These are phyloP conservation scores for Amitus sp. DNA, from an alignment of 2,888 invertebrate genomes.

Conservation along the genomic window DNA sequence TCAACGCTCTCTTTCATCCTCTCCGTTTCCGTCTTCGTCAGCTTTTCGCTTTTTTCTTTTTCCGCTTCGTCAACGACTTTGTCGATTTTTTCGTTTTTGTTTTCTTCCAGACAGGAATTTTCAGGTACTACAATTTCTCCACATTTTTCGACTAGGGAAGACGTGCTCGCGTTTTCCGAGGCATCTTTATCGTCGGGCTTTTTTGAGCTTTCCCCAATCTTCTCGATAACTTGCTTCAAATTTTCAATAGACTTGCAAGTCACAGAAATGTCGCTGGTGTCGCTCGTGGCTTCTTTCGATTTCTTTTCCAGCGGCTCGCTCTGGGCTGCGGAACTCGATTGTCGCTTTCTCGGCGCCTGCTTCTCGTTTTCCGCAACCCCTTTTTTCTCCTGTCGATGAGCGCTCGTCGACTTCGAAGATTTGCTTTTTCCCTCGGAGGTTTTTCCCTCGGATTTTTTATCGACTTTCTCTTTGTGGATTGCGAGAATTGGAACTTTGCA, in stretches of 20 bases:
- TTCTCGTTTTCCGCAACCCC: conserved; percentile 23
- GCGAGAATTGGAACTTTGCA: conserved; percentile 64
- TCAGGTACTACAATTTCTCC: background rate
- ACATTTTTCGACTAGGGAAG: background rate
- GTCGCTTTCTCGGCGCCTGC: no score
- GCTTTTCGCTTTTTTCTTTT: background rate
- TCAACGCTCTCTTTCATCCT: background rate
- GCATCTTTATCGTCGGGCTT: no score
- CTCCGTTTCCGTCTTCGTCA: background rate
- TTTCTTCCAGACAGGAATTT: no score
- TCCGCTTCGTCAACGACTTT: background rate
- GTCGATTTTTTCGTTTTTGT: no score
- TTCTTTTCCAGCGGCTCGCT: conserved; percentile 43
- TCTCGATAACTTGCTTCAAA: conserved; percentile 53
- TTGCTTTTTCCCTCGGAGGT: conserved; percentile 43
- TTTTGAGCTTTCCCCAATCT: conserved; percentile 46
- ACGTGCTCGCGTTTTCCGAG: conserved; percentile 8
- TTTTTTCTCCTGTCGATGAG: conserved; percentile 20
- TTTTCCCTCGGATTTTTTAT: conserved; percentile 45
- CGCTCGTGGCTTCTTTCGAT: conserved; percentile 20
- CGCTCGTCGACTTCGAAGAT: conserved; percentile 14
- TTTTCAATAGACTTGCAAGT: conserved; percentile 58
- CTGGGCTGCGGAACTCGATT: conserved; percentile 11
- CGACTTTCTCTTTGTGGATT: conserved; percentile 56
- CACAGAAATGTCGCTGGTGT: conserved; percentile 39